These are phyloP conservation scores for Pitta sordida DNA, from an alignment of 2,113 vertebrate genomes.

Conservation along the genomic window DNA sequence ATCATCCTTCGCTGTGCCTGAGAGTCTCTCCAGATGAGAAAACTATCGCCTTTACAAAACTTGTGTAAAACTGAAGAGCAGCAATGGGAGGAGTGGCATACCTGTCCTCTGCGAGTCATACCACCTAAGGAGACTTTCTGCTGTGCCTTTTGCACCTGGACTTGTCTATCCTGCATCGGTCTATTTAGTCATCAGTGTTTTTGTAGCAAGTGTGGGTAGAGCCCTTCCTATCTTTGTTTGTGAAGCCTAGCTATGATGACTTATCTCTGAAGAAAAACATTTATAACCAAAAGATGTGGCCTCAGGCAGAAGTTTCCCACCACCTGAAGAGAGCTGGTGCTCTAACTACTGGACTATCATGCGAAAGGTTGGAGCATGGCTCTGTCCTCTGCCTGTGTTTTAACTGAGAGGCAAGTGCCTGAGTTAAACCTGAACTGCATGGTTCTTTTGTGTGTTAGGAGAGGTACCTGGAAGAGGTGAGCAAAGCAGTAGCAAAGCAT, in stretches of 20 bases:
- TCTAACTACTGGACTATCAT: not conserved
- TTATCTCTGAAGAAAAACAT: not conserved
- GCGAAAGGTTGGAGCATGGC: not conserved
- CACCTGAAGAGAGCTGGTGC: not conserved
- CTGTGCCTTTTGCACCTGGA: too few relatives aligned
- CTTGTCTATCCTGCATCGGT: too few relatives aligned
- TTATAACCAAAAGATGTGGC: not conserved
- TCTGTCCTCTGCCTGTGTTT: not conserved
- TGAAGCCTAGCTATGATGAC: too few relatives aligned
- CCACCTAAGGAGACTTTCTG: too few relatives aligned
- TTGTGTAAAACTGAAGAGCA: not conserved
- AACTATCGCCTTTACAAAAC: not conserved
- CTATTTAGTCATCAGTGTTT: too few relatives aligned
- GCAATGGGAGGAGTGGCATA: rapidly evolving
- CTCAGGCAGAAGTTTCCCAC: not conserved
- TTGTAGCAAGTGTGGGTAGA: too few relatives aligned
- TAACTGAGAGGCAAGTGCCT: not conserved
- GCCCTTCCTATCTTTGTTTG: too few relatives aligned
- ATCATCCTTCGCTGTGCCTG: not conserved
- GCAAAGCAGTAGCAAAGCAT: not conserved
- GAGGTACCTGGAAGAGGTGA: not conserved
- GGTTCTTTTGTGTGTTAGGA: not conserved
- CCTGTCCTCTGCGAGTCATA: not conserved
- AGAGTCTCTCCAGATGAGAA: not conserved
- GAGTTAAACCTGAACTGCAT: not conserved